phyloP scores from a whole-genome alignment of 1,140 invertebrate species.

The Pinna nobilis region DNA sequence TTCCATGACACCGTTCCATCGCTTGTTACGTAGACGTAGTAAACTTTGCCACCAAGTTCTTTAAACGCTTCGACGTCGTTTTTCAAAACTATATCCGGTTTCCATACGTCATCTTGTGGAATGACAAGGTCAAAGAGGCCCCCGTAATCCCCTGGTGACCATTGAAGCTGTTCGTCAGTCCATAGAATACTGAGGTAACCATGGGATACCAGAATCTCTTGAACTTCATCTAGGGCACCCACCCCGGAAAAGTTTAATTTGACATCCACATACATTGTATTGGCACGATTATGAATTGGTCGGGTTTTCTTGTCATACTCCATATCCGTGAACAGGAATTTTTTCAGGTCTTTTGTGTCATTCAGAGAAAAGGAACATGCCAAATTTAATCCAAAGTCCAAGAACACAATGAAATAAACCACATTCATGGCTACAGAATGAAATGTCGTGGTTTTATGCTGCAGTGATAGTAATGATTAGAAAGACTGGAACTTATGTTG shows the following conservation, averaged over 20 bases:
- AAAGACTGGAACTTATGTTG: no score
- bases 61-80: conserved; percentile 16
- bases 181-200: background rate
- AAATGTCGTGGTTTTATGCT: no score
- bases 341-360: no score
- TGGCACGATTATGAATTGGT: background rate
- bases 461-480: no score
- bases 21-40: background rate
- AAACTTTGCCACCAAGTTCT: conserved; percentile 20
- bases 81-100: conserved; percentile 22
- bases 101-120: conserved; percentile 23
- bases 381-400: no score
- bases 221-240: background rate
- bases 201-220: background rate
- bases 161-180: conserved; percentile 8
- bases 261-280: background rate
- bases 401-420: no score
- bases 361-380: no score
- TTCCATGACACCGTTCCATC: conserved; percentile 12
- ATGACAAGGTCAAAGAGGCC: background rate
- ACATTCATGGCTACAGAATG: no score
- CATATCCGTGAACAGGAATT: no score
- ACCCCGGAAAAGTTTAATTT: background rate
- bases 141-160: background rate
- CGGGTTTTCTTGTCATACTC: background rate